A percentile compares a stretch with the other conserved stretches of the same genome.
Evolutionary conservation across 2,888 invertebrate species (phyloP).

Genomic region (Galerucella pusilla): DNA sequence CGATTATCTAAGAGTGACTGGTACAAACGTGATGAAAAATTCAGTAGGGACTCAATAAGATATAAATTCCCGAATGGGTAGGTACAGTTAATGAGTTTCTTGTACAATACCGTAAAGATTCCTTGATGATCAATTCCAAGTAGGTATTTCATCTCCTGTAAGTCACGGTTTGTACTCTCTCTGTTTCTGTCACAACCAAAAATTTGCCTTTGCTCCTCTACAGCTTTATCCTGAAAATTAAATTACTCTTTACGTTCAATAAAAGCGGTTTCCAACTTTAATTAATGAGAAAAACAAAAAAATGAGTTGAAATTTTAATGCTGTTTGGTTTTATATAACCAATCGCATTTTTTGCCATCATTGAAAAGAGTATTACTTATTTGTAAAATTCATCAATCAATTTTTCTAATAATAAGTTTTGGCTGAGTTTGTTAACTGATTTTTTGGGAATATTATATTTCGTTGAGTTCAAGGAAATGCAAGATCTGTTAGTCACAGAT

Average conservation of each 20-base stretch:
- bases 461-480: too few species aligned
- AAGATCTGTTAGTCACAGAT: too few species aligned
- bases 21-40: too few species aligned
- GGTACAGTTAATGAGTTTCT: neutral
- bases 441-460: too few species aligned
- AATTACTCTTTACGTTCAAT: neutral
- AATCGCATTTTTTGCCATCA: too few species aligned
- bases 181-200: conserved; percentile 39
- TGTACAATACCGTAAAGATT: neutral
- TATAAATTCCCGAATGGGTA: neutral
- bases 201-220: conserved; percentile 45
- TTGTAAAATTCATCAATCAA: too few species aligned
- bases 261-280: neutral
- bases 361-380: too few species aligned
- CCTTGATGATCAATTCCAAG: neutral
- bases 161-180: conserved; percentile 27
- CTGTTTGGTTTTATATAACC: too few species aligned
- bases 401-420: too few species aligned
- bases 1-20: too few species aligned
- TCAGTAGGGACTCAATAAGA: neutral
- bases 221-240: conserved; percentile 26
- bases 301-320: neutral
- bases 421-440: too few species aligned
- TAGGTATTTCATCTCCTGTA: conserved; percentile 5
- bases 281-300: neutral